A percentile compares a stretch with the other conserved stretches of the same genome.
Evolutionary conservation across 2,888 invertebrate genomes (phyloP).

Genomic region (Cryptophagus acutangulus): DNA sequence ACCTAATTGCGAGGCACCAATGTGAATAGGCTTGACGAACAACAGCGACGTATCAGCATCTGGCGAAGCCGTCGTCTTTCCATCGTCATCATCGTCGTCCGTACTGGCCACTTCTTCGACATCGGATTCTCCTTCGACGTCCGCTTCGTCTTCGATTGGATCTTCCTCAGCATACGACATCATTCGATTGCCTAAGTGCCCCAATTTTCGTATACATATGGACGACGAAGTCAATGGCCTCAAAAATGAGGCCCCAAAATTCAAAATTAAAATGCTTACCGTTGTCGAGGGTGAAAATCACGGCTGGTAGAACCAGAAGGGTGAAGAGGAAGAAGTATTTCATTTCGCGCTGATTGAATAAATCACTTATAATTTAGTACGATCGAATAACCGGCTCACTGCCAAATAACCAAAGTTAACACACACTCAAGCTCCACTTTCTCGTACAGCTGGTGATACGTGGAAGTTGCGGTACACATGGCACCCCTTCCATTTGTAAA

Average conservation of each 20-base stretch:
- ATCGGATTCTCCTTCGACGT: slow-evolving; percentile 64
- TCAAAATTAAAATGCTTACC: slow-evolving; percentile 55
- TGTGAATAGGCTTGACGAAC: slow-evolving; percentile 74
- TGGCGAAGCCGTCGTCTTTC: slow-evolving; percentile 70
- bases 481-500: slow-evolving; percentile 31
- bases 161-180: slow-evolving; percentile 62
- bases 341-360: slow-evolving; percentile 57
- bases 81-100: slow-evolving; percentile 61
- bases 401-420: slow-evolving; percentile 16
- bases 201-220: too few species aligned
- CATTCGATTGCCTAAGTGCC: slow-evolving; percentile 49
- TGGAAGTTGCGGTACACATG: slow-evolving; percentile 45
- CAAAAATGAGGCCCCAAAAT: slow-evolving; percentile 2
- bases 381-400: slow-evolving; percentile 14
- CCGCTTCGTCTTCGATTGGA: slow-evolving; percentile 64
- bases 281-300: slow-evolving; percentile 64
- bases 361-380: neutral
- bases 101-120: slow-evolving; percentile 57
- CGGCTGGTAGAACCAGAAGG: slow-evolving; percentile 65
- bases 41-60: slow-evolving; percentile 88
- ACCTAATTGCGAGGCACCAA: slow-evolving; percentile 64
- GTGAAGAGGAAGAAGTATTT: slow-evolving; percentile 62
- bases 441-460: slow-evolving; percentile 36
- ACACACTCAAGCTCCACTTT: slow-evolving; percentile 15
- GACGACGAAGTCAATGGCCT: slow-evolving; percentile 1